phyloP scores from a whole-genome alignment of 2,113 vertebrate genomes.

The Pelecanoides urinatrix region DNA sequence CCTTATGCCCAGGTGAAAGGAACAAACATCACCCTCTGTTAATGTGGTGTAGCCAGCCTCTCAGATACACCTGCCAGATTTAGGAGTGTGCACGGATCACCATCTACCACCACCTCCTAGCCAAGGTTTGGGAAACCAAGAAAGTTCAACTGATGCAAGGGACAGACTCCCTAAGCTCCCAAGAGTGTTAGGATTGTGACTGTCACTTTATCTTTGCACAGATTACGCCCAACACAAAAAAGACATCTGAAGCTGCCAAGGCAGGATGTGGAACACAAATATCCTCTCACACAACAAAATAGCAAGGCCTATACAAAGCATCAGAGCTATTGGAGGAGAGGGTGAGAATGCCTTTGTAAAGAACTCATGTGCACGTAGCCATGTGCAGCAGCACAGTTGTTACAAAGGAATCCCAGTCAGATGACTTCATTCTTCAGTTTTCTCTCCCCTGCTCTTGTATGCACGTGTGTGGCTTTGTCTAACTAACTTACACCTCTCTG shows the following conservation, averaged over 20 bases:
- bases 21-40: neutral
- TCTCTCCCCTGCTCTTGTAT: neutral
- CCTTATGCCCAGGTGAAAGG: neutral
- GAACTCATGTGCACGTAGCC: neutral
- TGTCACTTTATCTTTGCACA: neutral
- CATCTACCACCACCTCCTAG: neutral
- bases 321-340: neutral
- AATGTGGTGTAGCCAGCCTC: neutral
- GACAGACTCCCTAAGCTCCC: neutral
- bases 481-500: neutral
- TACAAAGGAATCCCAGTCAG: neutral
- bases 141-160: neutral
- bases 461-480: neutral
- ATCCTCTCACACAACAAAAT: neutral
- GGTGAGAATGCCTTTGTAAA: neutral
- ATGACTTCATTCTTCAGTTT: neutral
- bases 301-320: neutral
- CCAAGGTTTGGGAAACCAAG: neutral
- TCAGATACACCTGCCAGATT: neutral
- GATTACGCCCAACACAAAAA: neutral
- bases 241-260: neutral
- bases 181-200: neutral
- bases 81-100: neutral
- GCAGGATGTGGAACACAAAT: neutral
- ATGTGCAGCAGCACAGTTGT: neutral